Evolutionary conservation across 2,797 vertebrate genomes (phyloP).

Genomic region (Champsocephalus gunnari): DNA sequence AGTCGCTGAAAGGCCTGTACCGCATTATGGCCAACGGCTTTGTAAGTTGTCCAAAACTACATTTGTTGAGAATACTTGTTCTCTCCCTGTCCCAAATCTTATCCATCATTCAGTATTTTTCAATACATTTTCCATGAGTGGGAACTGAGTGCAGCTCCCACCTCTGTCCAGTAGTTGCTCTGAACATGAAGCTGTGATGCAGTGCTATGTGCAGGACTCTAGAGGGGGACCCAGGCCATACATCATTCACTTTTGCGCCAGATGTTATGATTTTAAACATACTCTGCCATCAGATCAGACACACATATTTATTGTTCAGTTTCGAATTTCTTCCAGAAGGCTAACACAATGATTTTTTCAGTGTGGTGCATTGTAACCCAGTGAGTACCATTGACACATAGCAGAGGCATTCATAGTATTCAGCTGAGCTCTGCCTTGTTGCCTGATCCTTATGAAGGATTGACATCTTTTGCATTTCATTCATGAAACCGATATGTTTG

Average conservation of each 20-base stretch:
- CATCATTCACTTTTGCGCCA: background rate
- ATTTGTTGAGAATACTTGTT: background rate
- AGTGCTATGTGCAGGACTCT: slow-evolving; percentile 44
- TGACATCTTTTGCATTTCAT: slow-evolving; percentile 56
- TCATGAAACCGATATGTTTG: slow-evolving; percentile 59
- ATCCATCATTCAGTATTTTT: slow-evolving; percentile 21
- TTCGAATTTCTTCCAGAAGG: slow-evolving; percentile 30
- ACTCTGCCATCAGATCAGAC: slow-evolving; percentile 26
- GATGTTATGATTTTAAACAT: slow-evolving; percentile 33
- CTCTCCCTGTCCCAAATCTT: background rate
- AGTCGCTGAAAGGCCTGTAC: slow-evolving; percentile 93
- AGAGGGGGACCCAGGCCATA: slow-evolving; percentile 53
- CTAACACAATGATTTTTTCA: slow-evolving; percentile 17
- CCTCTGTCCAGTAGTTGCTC: slow-evolving; percentile 50
- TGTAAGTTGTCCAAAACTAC: slow-evolving; percentile 80
- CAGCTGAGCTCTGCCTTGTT: slow-evolving; percentile 47
- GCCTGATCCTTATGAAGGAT: slow-evolving; percentile 22
- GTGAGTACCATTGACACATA: slow-evolving; percentile 32
- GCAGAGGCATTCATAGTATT: slow-evolving; percentile 37
- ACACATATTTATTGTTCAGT: slow-evolving; percentile 27
- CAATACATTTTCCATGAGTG: slow-evolving; percentile 28
- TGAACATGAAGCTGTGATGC: slow-evolving; percentile 25
- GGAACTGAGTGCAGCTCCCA: slow-evolving; percentile 30
- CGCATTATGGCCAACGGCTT: slow-evolving; percentile 96
- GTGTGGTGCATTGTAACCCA: slow-evolving; percentile 46